Evolutionary conservation across 2,888 invertebrate genomes (phyloP), one percentile per base, ranked within the genome.

Genomic region (Trissolcus brochymenae): DNA sequence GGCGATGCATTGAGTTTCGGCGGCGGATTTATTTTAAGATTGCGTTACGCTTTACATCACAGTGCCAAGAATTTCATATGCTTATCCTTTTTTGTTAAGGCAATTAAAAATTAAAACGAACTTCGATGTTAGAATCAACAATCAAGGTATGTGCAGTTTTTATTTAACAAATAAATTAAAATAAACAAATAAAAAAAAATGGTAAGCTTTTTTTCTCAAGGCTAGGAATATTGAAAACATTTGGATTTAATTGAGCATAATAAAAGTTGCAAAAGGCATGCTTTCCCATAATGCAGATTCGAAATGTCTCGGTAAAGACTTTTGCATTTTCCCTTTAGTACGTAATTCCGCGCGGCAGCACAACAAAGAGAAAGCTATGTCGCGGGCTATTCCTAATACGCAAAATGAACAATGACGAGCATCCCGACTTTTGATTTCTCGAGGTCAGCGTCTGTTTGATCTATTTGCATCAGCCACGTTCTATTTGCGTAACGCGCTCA

Each of bases 21-120:
- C 76, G 68, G 70, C 78, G 46, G 55, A 78, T 78, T 78, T 80
- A 80, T 80, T 80, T 80, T 80, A 73, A 71, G 79, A 76, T 29
- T 55, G 64, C 55, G 62, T 51, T 66, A 53, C 51, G 35, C 35
- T 35, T 35, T 61, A 60, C 66, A n/a, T n/a, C n/a, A 57, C 70
- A 72, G 73, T 80, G 79, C 79, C 79, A 80, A 80, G 78, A 80
- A 78, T 80, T 7, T 35, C 62, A 67, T 50, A 62, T 41, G 70
- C 61, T 70, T 61, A 73, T 73, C 76, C 55, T 72, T 70, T 73
- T 70, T 80, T 74, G 66, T 80, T 76, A 73, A 66, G 68, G 68
- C 67, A 68, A 75, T 75, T 62, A 68, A 75, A 68, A 57, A 68
- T 62, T 53, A 17, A 56, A 60, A 21, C 21, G 56, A 25, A 25